Conservation (phyloP, 1,140 invertebrate species). For the Drosophila mauritiana region DNA sequence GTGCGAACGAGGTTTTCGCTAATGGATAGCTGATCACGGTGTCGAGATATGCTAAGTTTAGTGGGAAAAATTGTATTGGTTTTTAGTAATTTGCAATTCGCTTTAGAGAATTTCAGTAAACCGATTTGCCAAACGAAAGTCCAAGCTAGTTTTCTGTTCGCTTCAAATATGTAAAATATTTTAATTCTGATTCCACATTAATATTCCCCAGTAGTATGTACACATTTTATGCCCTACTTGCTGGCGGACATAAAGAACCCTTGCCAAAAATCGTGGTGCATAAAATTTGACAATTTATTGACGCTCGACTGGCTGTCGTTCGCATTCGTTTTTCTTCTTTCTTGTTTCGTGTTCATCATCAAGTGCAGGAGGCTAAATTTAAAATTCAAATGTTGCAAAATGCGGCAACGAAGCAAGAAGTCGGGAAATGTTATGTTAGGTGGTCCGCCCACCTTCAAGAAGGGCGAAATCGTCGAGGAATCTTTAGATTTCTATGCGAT, state of each 20-base stretch:
- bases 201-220: slow-evolving; percentile 19
- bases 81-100: neutral
- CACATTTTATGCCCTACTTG: slow-evolving; percentile 51
- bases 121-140: too few species aligned
- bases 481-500: slow-evolving; percentile 5
- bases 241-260: slow-evolving; percentile 35
- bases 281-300: slow-evolving; percentile 84
- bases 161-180: neutral
- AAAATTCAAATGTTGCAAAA: slow-evolving; percentile 69
- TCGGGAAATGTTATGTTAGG: slow-evolving; percentile 3
- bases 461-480: slow-evolving; percentile 27
- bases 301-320: slow-evolving; percentile 62
- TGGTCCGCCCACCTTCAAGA: slow-evolving; percentile 26
- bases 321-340: slow-evolving; percentile 20
- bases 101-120: neutral
- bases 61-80: neutral
- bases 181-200: slow-evolving; percentile 23
- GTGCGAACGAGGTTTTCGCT: slow-evolving; percentile 56
- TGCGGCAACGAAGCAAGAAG: slow-evolving; percentile 37
- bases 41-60: neutral
- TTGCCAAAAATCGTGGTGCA: slow-evolving; percentile 76
- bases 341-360: slow-evolving; percentile 28
- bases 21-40: slow-evolving; percentile 22
- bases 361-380: slow-evolving; percentile 68
- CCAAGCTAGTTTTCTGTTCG: too few species aligned